Base-by-base conservation (phyloP, 2,113 vertebrate species). In the Zapornia atra region DNA sequence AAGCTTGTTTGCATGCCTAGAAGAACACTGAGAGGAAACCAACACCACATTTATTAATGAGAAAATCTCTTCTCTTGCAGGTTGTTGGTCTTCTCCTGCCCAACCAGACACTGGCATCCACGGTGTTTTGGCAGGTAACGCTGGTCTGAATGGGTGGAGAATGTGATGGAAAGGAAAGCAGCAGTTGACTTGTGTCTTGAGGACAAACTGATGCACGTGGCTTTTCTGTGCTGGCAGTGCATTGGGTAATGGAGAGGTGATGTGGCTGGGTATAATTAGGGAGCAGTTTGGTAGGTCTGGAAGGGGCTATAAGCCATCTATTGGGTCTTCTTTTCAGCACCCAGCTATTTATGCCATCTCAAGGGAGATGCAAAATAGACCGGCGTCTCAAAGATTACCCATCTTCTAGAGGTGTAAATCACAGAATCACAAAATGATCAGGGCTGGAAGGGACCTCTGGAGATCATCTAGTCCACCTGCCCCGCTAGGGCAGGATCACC, bases 61-160 rank as follows among this genome's bases (percentile, higher is more conserved):
- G 40, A 5, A 66, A 42, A 53, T 61, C 88, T 54, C 95, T 86
- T 96, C 87, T 97, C 94, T 95, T 90, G 12, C 80, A 99, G 99
- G 98, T 99, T 29, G 98, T 99, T 15, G 99, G 99, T 85, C 99
- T 99, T 48, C 98, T 99, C n/a, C 96, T 99, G 92, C 99, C 99
- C 79, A 99, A 99, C 97, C 99, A 99, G 98, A 99, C 99, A 0
- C 76, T 99, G 95, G 94, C 96, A 6, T 99, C 99, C 57, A 99
- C 99, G 5, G 90, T 99, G 81, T 99, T 99, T 94, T 99, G 99
- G 99, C 99, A 99, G 99, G 99, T 99, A 96, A 96, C 5, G 1
- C 33, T 56, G 8, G 13, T 28, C 5, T 7, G 50, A 31, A 5
- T 6, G 73, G 46, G 11, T 33, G 61, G 84, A 38, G 65, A 15